Base-by-base conservation (phyloP, 64 coral and sea anemone genomes). In the Dendrophyllia cribrosa region DNA sequence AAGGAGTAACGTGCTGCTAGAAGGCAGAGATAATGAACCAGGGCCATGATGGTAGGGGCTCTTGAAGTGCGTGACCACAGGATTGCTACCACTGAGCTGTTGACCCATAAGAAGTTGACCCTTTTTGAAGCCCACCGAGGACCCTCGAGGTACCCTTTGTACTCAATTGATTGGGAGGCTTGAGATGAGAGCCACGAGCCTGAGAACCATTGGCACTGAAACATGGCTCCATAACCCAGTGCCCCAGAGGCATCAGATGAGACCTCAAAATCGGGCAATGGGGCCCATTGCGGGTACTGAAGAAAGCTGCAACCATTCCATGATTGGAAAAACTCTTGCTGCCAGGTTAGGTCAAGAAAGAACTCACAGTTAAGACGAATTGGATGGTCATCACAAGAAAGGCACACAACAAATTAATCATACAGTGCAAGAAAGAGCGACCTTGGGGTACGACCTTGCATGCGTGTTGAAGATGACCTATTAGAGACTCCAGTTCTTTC, bases 261-360 rank as follows among this genome's bases (percentile, higher is more conserved):
- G 13, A 91, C 89, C 3, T 66, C 25, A 58, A 91, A 74, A 8
- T 74, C 60, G 51, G 77, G 89, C 1, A n/a, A n/a, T n/a, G n/a
- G n/a, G n/a, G n/a, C n/a, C n/a, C n/a, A n/a, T n/a, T n/a, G n/a
- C n/a, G n/a, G 89, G 24, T 43, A 47, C 9, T 83, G 77, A n/a
- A 81, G 69, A 46, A 91, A 91, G 59, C 89, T 83, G 59, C 22
- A 58, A 0, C 78, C 78, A 63, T 70, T 72, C 89, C 78, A 91
- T 5, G 55, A 45, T 4, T 16, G 21, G 22, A 83, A 91, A 4
- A 84, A 74, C 17, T 83, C 50, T 19, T 6, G 58, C 88, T 74
- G 78, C 88, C 88, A 90, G 13, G 72, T 25, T 16, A 90, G 66
- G 63, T 90, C 88, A 20, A 20, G 16, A 20, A 12, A 55, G 25